Evolutionary conservation across 1,140 invertebrate species (phyloP), one percentile per base, ranked within the genome.

Genomic region (Drosophila ficusphila): DNA sequence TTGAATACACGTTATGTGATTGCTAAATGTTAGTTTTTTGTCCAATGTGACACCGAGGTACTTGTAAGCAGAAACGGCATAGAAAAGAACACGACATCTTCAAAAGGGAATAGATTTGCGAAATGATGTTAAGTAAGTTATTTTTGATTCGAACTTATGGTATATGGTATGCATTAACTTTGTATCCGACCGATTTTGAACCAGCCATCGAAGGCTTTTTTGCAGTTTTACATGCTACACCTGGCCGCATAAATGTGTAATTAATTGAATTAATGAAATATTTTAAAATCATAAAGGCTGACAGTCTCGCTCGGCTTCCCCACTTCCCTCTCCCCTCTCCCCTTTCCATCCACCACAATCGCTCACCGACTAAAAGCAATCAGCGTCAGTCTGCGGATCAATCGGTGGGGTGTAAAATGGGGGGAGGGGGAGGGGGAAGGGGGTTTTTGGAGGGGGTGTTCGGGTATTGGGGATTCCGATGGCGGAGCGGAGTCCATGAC

Each of bases 181-280:
- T n/a, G n/a, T n/a, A n/a, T n/a, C n/a, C n/a, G n/a, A 34, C 18
- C 31, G 14, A 14, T 38, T 53, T 38, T 16, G 19, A 23, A 7
- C 25, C n/a, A 2, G 3, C 23, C 25, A 27, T 21, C 36, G 8
- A 12, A 6, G 19, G 3, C 12, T 53, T 21, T n/a, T 29, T 73
- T 61, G 34, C 38, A 27, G 54, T 48, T 34, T 48, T 47, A 34
- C 42, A 44, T 82, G 51, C 70, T 46, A 57, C 52, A 82, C 58
- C 67, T 60, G 70, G 60, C 74, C 69, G 58, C 79, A 78, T 82
- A 88, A 88, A 78, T 71, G 69, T 82, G 60, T 75, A 62, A 88
- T 75, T 82, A 82, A 86, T 86, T 77, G 60, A 86, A 86, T 86
- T 86, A 86, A 88, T 78, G 60, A 82, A 82, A 68, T 54, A 78